Percentiles rank a stretch among this genome's conserved stretches.
Conservation (phyloP, 2,888 invertebrate genomes). For the Amphipyra berbera region DNA sequence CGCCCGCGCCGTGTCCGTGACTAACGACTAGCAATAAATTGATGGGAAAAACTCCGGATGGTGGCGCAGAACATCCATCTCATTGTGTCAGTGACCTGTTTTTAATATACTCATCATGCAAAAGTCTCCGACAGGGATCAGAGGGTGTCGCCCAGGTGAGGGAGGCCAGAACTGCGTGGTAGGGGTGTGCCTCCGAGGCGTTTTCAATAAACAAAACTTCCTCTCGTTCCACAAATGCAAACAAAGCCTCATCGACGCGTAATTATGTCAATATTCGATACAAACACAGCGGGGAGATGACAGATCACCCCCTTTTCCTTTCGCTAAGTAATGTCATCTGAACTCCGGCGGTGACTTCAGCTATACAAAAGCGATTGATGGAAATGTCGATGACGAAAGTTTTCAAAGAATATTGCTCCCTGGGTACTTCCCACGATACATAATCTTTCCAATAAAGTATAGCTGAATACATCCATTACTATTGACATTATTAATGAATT, state of each 20-base stretch:
- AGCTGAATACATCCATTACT: not conserved
- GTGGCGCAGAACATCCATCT: conserved; percentile 41
- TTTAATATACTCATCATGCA: conserved; percentile 57
- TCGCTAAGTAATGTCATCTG: conserved; percentile 35
- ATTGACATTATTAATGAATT: not conserved
- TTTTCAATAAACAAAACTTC: conserved; percentile 70
- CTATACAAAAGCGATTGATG: conserved; percentile 17
- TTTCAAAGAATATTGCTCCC: conserved; percentile 17
- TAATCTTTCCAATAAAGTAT: not conserved
- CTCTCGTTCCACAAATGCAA: conserved; percentile 57
- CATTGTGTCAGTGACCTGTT: conserved; percentile 47
- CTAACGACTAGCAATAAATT: conserved; percentile 46
- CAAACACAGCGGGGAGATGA: conserved; percentile 52
- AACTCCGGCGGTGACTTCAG: conserved; percentile 15
- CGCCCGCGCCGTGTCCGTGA: conserved; percentile 33
- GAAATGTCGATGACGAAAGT: conserved; percentile 21
- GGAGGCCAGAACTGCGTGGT: conserved; percentile 21
- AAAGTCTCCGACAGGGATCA: conserved; percentile 37
- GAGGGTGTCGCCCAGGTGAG: conserved; percentile 40
- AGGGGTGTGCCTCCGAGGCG: conserved; percentile 47
- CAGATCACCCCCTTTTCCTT: conserved; percentile 48
- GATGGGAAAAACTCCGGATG: conserved; percentile 35
- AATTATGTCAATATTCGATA: conserved; percentile 70
- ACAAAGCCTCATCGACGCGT: conserved; percentile 60
- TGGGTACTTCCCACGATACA: conserved; percentile 6